These are phyloP conservation scores for Paramuricea clavata DNA, from an alignment of 92 coral and sea anemone genomes.

Conservation along the genomic window DNA sequence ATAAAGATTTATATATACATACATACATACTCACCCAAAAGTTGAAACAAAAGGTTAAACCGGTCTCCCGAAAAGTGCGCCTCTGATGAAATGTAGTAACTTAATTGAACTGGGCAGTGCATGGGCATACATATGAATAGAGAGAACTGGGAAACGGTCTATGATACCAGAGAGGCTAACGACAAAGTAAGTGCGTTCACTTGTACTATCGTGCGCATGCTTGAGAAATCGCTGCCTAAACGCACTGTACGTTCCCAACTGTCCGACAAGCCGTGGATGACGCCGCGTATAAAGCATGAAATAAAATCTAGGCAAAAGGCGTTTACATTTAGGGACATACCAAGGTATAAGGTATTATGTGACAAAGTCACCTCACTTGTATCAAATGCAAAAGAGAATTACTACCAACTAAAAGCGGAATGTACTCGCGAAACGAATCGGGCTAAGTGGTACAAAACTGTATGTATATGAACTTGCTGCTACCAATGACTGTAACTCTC, in stretches of 20 bases:
- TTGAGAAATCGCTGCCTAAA: conserved; percentile 4
- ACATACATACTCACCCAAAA: not conserved
- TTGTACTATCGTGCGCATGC: not conserved
- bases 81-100: not conserved
- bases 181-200: conserved; percentile 8
- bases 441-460: not conserved
- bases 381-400: conserved; percentile 8
- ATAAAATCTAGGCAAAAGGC: conserved; percentile 38
- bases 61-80: not conserved
- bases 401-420: conserved; percentile 17
- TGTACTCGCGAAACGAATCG: not conserved
- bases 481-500: not conserved
- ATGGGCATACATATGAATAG: not conserved
- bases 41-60: not conserved
- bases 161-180: not conserved
- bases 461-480: not conserved
- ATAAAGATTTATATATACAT: no score
- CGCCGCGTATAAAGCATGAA: conserved; percentile 24
- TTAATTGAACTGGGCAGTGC: not conserved
- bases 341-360: conserved; percentile 7
- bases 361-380: conserved; percentile 16
- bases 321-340: conserved; percentile 15
- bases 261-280: conserved; percentile 56
- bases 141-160: not conserved
- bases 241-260: conserved; percentile 26